phyloP scores from a whole-genome alignment of 2,113 vertebrate species.

The Parotia lawesii region DNA sequence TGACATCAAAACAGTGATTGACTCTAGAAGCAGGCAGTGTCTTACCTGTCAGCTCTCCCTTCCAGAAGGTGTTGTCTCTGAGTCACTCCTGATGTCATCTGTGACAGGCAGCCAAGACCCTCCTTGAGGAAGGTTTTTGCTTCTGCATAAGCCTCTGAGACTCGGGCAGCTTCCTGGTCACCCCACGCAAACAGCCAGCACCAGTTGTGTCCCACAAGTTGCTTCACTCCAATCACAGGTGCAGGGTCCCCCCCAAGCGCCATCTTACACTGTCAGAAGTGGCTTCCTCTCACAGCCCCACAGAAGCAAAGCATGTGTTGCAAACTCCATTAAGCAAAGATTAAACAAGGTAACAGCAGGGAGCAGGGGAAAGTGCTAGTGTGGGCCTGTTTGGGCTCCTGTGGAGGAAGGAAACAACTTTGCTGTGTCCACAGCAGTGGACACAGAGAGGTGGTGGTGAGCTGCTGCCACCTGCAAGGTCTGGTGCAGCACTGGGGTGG shows the following conservation, averaged over 20 bases:
- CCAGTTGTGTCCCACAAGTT: neutral
- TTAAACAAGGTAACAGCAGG: neutral
- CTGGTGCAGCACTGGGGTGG: neutral
- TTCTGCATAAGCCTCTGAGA: neutral
- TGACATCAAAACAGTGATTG: neutral
- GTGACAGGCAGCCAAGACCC: neutral
- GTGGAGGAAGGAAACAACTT: neutral
- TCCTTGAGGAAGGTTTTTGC: neutral
- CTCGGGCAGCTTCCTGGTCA: neutral
- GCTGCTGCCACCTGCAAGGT: neutral
- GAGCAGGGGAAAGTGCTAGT: fast-evolving
- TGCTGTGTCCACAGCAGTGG: neutral
- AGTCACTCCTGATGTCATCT: neutral
- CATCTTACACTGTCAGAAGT: neutral
- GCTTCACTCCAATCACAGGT: neutral
- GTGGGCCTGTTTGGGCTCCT: neutral
- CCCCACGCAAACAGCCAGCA: neutral
- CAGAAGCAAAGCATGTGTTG: neutral
- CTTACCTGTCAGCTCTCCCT: neutral
- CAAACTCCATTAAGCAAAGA: neutral
- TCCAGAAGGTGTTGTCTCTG: neutral
- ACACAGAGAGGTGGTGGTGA: neutral
- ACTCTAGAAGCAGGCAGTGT: neutral
- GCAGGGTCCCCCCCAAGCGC: neutral
- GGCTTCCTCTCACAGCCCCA: neutral